phyloP scores from a whole-genome alignment of 2,113 vertebrate genomes.

The Chlorocebus sabaeus region DNA sequence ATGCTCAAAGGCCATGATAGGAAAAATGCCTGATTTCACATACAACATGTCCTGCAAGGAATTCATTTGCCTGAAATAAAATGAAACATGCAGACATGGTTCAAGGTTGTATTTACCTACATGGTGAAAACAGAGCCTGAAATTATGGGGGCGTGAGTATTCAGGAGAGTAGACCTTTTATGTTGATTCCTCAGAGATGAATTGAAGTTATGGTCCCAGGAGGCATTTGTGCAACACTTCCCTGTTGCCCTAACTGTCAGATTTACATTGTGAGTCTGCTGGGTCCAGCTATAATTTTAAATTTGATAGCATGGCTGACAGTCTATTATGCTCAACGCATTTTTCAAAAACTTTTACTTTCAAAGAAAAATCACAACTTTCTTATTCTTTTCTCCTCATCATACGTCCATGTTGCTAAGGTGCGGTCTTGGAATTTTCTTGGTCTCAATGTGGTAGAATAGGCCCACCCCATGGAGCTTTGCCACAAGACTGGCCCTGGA shows the following conservation, averaged over 20 bases:
- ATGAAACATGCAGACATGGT: slow-evolving; percentile 67
- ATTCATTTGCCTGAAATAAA: slow-evolving; percentile 59
- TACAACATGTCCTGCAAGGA: neutral
- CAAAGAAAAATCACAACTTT: slow-evolving; percentile 48
- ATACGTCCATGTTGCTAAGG: neutral
- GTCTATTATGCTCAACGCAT: slow-evolving; percentile 47
- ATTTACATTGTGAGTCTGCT: slow-evolving; percentile 38
- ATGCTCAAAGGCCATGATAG: slow-evolving; percentile 49
- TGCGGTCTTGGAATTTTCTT: neutral
- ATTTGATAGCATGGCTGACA: slow-evolving; percentile 50
- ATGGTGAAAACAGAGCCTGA: slow-evolving; percentile 64
- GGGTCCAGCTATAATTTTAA: slow-evolving; percentile 42
- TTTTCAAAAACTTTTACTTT: slow-evolving; percentile 57
- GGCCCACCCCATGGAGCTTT: neutral
- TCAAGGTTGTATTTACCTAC: slow-evolving; percentile 78
- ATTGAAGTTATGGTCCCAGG: slow-evolving; percentile 13
- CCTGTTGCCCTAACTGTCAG: slow-evolving; percentile 46
- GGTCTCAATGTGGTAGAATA: neutral
- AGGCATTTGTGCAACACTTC: neutral
- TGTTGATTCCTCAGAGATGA: slow-evolving; percentile 19
- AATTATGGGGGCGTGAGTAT: slow-evolving; percentile 27
- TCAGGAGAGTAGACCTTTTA: neutral
- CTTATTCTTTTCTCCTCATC: neutral
- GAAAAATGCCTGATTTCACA: slow-evolving; percentile 52
- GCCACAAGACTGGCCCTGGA: neutral